phyloP scores from a whole-genome alignment of 2,888 invertebrate species.

The Anorthoa munda region DNA sequence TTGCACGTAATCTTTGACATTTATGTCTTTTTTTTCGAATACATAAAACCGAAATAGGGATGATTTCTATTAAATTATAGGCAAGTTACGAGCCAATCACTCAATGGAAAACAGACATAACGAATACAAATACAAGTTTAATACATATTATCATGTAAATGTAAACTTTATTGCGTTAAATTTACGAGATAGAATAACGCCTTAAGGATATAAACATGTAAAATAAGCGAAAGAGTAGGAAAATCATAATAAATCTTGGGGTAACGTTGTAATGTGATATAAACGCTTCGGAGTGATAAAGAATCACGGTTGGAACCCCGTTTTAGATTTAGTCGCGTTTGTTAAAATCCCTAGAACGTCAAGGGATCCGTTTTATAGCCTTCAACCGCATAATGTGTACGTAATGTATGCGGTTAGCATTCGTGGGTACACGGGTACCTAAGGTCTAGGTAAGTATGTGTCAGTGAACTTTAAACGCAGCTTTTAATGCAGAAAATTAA shows the following conservation, averaged over 20 bases:
- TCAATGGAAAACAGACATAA: conserved; percentile 53
- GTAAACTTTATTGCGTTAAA: conserved; percentile 70
- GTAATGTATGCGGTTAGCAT: conserved; percentile 71
- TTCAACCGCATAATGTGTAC: conserved; percentile 80
- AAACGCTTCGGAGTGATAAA: conserved; percentile 81
- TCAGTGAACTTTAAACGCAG: conserved; percentile 52
- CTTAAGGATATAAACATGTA: conserved; percentile 64
- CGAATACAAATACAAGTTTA: conserved; percentile 62
- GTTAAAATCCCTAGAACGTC: conserved; percentile 83
- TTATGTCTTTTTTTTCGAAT: conserved; percentile 43
- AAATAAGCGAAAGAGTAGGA: conserved; percentile 69
- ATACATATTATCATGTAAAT: conserved; percentile 73
- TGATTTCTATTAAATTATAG: conserved; percentile 62
- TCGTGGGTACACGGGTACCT: conserved; percentile 49
- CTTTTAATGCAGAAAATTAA: conserved; percentile 12
- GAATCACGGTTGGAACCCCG: conserved; percentile 72
- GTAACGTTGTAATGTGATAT: conserved; percentile 78
- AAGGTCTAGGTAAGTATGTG: conserved; percentile 49
- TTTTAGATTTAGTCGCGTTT: conserved; percentile 76
- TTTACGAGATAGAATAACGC: conserved; percentile 68
- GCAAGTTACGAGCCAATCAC: conserved; percentile 36
- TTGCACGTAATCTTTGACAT: conserved; percentile 24
- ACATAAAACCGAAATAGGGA: conserved; percentile 59
- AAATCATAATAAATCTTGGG: conserved; percentile 81
- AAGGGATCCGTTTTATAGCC: conserved; percentile 86